Base-by-base conservation (phyloP, 2,797 vertebrate species). In the Lithobates pipiens region DNA sequence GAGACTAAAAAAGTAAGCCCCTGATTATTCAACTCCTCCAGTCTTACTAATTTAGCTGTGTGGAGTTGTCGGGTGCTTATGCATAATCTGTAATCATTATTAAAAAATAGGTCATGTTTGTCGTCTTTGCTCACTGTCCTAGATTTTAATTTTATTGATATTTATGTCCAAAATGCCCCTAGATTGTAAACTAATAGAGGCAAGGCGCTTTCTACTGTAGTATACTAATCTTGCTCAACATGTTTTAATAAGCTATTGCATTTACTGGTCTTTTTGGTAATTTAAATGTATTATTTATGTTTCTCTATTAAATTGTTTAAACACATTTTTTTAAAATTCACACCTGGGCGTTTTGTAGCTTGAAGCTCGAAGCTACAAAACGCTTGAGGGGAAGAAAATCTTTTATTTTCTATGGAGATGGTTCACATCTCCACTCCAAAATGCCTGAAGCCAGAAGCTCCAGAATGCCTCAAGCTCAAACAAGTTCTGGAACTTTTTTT, bases 1-100 rank as follows among this genome's bases (percentile, higher is more conserved):
- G 83, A 88, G 82, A 90, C 89, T 76, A 88, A 85, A 89, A 89
- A 90, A 87, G 63, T 89, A 89, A 90, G 82, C 84, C 84, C 80
- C 88, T 85, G 86, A 89, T 89, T 90, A 75, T 90, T 88, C 80
- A 89, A 75, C 65, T 81, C 63, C 61, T 76, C 79, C 16, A 46
- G 63, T 73, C 69, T 25, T 65, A 46, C 69, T 78, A 73, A 77
- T 77, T 84, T 65, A 75, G 61, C 77, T 39, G 16, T 74, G 83
- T 75, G 72, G 39, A 74, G 42, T 61, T 75, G 71, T 75, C 27
- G 36, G 61, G 50, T 76, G 71, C 63, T 57, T 85, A 39, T 70
- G 72, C 71, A 80, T 76, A 80, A 80, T 77, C 84, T 80, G 18
- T n/a, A 67, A 57, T 68, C 75, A 68, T 80, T 80, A 75, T 68